Evolutionary conservation across 2,113 vertebrate genomes (phyloP).

Genomic region (Oenanthe melanoleuca): DNA sequence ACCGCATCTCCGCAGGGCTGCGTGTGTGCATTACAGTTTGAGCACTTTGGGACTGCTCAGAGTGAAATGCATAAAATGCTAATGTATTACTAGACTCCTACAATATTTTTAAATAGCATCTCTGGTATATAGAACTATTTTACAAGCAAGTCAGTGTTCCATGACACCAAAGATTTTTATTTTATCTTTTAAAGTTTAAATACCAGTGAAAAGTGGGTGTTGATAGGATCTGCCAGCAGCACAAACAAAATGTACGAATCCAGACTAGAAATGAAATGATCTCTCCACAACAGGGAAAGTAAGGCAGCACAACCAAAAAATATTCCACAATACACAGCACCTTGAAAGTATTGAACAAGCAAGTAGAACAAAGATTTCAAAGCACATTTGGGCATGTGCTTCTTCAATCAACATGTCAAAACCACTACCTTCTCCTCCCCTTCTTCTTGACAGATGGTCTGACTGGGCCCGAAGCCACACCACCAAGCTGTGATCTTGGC

Average conservation of each 20-base stretch:
- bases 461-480: conserved; percentile 22
- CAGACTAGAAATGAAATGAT: background rate
- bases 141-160: conserved; percentile 53
- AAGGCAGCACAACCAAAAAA: background rate
- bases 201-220: conserved; percentile 62
- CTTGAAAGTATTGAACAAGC: background rate
- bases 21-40: background rate
- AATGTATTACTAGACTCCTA: conserved; percentile 65
- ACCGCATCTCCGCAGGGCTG: background rate
- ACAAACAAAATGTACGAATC: conserved; percentile 58
- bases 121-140: conserved; percentile 35
- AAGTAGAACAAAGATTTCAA: conserved; percentile 5
- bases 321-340: background rate
- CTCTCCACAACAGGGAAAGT: background rate
- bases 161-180: conserved; percentile 56
- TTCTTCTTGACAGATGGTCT: conserved; percentile 47
- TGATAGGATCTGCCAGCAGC: conserved; percentile 62
- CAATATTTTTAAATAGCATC: conserved; percentile 67
- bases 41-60: background rate
- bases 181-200: conserved; percentile 54
- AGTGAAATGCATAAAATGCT: conserved; percentile 50
- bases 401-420: conserved; percentile 21
- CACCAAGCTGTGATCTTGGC: conserved; percentile 63
- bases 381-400: conserved; percentile 26
- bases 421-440: conserved; percentile 1